phyloP scores from a whole-genome alignment of 2,797 vertebrate genomes.

The Danio tinwini region DNA sequence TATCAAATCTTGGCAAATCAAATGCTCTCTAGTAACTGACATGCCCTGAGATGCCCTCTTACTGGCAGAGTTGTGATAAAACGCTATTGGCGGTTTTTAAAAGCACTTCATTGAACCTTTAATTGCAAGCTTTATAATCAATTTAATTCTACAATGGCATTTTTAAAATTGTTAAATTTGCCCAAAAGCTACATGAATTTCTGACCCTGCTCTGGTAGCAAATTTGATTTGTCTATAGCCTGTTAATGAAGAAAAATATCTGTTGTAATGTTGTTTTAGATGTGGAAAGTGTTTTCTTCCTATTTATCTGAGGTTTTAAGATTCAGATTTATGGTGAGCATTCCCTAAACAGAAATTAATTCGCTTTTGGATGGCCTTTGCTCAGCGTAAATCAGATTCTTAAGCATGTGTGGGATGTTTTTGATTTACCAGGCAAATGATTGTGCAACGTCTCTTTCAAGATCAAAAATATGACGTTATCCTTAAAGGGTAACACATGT shows the following conservation, averaged over 20 bases:
- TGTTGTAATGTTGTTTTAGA: background rate
- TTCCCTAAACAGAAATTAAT: constrained; percentile 3
- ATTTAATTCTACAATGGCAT: no score
- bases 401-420: background rate
- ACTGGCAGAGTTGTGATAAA: no score
- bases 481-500: background rate
- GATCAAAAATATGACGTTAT: constrained; percentile 5
- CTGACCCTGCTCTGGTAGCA: background rate
- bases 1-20: no score
- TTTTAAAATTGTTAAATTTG: no score
- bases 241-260: background rate
- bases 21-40: no score
- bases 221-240: background rate
- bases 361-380: constrained; percentile 4
- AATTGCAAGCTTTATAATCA: no score
- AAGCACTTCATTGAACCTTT: no score
- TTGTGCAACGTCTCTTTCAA: constrained; percentile 19
- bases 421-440: constrained; percentile 14
- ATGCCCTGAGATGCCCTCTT: no score
- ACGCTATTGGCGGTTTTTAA: no score
- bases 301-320: constrained; percentile 1
- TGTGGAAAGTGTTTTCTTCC: background rate
- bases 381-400: background rate
- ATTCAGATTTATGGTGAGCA: constrained; percentile 12
- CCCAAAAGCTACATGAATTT: no score